Base-by-base conservation (phyloP, 2,113 vertebrate species). In the Monopterus albus region DNA sequence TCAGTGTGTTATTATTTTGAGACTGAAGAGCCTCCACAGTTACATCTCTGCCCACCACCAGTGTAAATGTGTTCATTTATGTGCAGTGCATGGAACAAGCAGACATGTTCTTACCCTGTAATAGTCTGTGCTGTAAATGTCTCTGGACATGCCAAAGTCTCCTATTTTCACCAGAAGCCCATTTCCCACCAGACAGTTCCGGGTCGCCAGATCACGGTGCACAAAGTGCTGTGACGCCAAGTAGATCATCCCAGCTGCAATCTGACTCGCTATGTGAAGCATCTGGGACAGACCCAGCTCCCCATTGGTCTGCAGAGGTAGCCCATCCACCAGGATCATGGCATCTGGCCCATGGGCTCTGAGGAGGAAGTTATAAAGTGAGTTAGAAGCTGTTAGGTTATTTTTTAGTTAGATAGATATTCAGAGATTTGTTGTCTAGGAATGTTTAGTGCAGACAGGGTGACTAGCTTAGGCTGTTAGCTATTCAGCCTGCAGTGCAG, bases 111-210 rank as follows among this genome's bases (percentile, higher is more conserved):
- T 96, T 94, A 99, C 97, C 95, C 97, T 91, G 92, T 99, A 99
- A 91, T 99, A 99, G 83, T 99, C 97, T 2, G 97, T 98, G 92
- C 97, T 99, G 93, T 99, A 99, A 89, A 99, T 97, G 49, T 99
- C 97, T 88, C 97, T 93, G 26, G 97, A 99, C 97, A 99, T 99
- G 71, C 97, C 97, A 49, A 99, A 99, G 88, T 99, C 97, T 66
- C 97, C 97, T 9, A 99, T 99, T 91, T 99, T 99, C 85, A 99
- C 97, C 84, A 98, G 93, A 20, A 98, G 93, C 65, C 95, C 96
- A 45, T 95, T 96, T 39, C 97, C 97, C 2, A 99, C 97, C 87
- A 99, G 93, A 84, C 97, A 99, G 92, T 99, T 98, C 75, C 97
- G 95, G 20, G 97, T 99, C 55, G 97, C 97, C 91, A 99, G 93